Conservation (phyloP, 1,140 invertebrate genomes). For the Drosophila willistoni region DNA sequence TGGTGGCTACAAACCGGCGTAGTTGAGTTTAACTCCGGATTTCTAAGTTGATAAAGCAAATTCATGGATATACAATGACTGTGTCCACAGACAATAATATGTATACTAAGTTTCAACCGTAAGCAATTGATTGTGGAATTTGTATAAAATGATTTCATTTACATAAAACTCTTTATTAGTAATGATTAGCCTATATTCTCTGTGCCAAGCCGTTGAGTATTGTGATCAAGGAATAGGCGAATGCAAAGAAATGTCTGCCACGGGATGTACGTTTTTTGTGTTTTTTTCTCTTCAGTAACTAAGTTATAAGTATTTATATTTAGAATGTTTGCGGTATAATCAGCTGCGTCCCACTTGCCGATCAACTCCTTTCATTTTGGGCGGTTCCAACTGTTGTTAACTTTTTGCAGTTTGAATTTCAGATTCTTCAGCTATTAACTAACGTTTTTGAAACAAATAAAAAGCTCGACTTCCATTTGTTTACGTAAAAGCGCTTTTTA, state of each 20-base stretch:
- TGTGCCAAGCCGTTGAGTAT: slow-evolving; percentile 27
- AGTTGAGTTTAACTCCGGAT: too few species aligned
- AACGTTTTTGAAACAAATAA: too few species aligned
- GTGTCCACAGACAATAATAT: too few species aligned
- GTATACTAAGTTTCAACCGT: background rate
- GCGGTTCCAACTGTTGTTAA: slow-evolving; percentile 43
- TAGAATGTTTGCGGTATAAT: slow-evolving; percentile 64
- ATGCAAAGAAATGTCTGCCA: too few species aligned
- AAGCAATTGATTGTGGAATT: background rate
- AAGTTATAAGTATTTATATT: background rate
- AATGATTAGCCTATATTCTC: background rate
- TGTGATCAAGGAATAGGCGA: slow-evolving; percentile 58
- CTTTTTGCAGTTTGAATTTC: background rate
- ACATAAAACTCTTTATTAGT: background rate
- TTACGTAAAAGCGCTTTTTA: too few species aligned
- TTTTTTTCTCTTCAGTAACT: too few species aligned
- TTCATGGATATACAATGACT: too few species aligned
- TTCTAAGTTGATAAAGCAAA: too few species aligned
- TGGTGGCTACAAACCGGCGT: too few species aligned
- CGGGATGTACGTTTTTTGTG: too few species aligned
- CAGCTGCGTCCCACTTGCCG: slow-evolving; percentile 39
- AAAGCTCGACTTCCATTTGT: too few species aligned
- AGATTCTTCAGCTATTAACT: too few species aligned
- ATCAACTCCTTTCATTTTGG: slow-evolving; percentile 54
- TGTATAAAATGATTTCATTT: background rate